phyloP scores from a whole-genome alignment of 2,797 vertebrate species.

The Lepus oiostolus region DNA sequence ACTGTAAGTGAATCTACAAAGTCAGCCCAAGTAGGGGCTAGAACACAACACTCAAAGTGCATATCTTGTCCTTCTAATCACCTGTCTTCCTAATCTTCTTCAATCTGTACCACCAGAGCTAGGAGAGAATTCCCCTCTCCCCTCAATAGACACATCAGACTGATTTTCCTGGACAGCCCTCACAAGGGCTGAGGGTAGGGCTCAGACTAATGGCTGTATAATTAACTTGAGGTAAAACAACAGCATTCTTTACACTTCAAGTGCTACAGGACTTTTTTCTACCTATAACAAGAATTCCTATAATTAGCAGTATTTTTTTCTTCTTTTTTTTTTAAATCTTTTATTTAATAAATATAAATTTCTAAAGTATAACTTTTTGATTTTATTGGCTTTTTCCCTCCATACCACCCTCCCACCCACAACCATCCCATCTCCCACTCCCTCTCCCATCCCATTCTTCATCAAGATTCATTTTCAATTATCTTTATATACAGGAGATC shows the following conservation, averaged over 20 bases:
- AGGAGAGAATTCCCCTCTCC: neutral
- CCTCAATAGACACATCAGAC: neutral
- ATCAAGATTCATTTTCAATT: too few species aligned
- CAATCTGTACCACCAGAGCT: neutral
- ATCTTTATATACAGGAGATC: too few species aligned
- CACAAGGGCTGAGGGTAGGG: neutral
- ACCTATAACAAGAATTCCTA: slow-evolving; percentile 49
- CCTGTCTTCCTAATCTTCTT: neutral
- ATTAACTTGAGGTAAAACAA: slow-evolving; percentile 64
- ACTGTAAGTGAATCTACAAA: neutral
- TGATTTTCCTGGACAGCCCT: neutral
- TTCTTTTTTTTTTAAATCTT: too few species aligned
- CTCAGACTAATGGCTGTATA: neutral
- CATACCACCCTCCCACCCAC: too few species aligned
- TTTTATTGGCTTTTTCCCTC: too few species aligned
- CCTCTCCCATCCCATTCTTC: too few species aligned
- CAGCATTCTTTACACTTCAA: slow-evolving; percentile 66
- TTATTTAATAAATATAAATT: too few species aligned
- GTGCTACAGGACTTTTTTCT: neutral
- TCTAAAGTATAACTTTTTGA: too few species aligned
- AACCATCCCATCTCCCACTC: too few species aligned
- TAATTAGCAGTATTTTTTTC: neutral
- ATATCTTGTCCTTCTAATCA: neutral
- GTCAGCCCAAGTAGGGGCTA: neutral
- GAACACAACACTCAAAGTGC: neutral